Evolutionary conservation across 2,888 invertebrate species (phyloP), one percentile per base, ranked within the genome.

Genomic region (Cosmopolites sordidus): DNA sequence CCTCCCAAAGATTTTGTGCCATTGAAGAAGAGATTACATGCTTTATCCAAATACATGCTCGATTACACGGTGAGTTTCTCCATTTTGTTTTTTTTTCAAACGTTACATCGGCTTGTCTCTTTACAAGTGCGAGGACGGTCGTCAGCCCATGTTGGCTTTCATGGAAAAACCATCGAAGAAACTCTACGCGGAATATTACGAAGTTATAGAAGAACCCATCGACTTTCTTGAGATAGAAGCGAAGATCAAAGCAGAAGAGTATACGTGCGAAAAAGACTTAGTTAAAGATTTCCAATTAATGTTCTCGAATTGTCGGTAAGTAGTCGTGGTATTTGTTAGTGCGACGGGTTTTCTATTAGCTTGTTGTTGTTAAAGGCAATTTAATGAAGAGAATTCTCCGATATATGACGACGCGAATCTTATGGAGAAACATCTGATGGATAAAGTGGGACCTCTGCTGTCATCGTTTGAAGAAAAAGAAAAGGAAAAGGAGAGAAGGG

Each of bases 101-200:
- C n/a, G n/a, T n/a, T n/a, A n/a, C n/a, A n/a, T n/a, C n/a, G n/a
- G n/a, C n/a, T n/a, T n/a, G n/a, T n/a, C n/a, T 58, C 54, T 48
- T 57, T 73, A 73, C 40, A 64, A 82, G 83, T 83, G 82, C 63
- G 81, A 82, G 38, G 88, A 87, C 63, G 92, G 90, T 0, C 79
- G 97, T 11, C 86, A 89, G 63, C 89, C 94, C 0, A 90, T 95
- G 78, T 76, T 92, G 51, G 83, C 92, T 64, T 99, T 99, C 70
- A 90, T 97, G 90, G 93, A 94, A 72, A 92, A 96, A 67, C 98
- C 99, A 0, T 93, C 93, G 18, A 89, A 90, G 71, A 93, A 95
- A 69, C 77, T 92, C 27, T 97, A 97, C 70, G 93, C 96, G 0
- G 94, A 94, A 71, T 97, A 97, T 72, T 97, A 96, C 73, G 89